These are phyloP conservation scores for Plagiodera versicolora DNA, from an alignment of 2,888 invertebrate species.

Conservation along the genomic window DNA sequence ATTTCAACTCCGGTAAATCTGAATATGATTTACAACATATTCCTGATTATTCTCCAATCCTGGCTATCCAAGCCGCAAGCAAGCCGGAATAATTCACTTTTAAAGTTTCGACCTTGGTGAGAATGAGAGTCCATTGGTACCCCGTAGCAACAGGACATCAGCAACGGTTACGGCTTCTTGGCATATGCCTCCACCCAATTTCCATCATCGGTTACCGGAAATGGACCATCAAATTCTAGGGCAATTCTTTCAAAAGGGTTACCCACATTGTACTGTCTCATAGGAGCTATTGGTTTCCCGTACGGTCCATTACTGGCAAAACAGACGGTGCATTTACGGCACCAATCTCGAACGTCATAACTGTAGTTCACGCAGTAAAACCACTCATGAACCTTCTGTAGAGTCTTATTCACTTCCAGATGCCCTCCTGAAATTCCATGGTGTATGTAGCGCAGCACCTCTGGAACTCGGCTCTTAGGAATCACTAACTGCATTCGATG, in stretches of 20 bases:
- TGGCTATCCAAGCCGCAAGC: no score
- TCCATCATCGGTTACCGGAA: neutral
- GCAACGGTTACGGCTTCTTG: neutral
- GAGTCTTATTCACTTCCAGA: no score
- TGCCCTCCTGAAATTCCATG: neutral
- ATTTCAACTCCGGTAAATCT: no score
- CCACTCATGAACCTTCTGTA: no score
- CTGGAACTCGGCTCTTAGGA: neutral
- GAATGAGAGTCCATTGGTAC: neutral
- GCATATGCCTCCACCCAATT: neutral
- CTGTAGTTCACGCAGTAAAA: no score
- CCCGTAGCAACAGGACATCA: neutral
- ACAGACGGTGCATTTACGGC: no score
- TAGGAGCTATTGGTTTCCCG: no score
- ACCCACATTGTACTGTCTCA: no score
- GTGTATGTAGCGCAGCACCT: neutral
- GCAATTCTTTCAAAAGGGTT: neutral
- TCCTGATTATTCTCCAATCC: no score
- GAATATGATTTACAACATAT: no score
- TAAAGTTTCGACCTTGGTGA: slow-evolving; percentile 3
- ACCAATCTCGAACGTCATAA: no score
- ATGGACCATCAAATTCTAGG: neutral
- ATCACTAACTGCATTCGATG: neutral
- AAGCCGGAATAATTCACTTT: slow-evolving; percentile 5
- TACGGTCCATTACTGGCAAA: no score